Evolutionary conservation across 1,140 invertebrate genomes (phyloP).

Genomic region (Drosophila lacertosa): DNA sequence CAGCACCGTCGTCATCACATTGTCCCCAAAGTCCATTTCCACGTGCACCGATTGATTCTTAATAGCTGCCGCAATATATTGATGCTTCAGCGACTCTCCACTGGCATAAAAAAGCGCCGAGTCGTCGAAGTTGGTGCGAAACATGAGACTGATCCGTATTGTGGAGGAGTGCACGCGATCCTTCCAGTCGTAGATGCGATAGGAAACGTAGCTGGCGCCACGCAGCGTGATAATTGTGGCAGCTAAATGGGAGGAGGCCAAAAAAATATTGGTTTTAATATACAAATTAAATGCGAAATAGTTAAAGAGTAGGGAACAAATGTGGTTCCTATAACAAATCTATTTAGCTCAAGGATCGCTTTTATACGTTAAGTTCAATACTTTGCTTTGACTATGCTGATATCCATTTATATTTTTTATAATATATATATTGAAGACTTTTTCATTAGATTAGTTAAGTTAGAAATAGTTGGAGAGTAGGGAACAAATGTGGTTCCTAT

Average conservation of each 20-base stretch:
- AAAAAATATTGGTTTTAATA: no score
- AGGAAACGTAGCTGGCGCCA: conserved; percentile 96
- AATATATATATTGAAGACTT: no score
- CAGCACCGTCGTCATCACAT: conserved; percentile 88
- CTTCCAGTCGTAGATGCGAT: conserved; percentile 96
- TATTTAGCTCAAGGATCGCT: no score
- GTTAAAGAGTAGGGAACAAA: background rate
- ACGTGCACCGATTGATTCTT: conserved; percentile 91
- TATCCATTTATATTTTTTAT: no score
- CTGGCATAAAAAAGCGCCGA: conserved; percentile 94
- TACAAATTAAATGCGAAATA: no score
- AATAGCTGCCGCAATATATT: conserved; percentile 93
- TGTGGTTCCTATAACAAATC: no score
- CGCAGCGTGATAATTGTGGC: conserved; percentile 93
- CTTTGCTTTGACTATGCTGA: no score
- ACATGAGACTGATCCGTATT: conserved; percentile 93
- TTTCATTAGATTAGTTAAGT: no score
- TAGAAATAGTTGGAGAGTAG: background rate
- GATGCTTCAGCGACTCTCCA: conserved; percentile 91
- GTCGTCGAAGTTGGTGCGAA: conserved; percentile 94
- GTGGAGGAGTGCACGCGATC: conserved; percentile 94
- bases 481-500: no score
- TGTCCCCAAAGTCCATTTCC: conserved; percentile 93
- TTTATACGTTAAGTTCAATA: no score
- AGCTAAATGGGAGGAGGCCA: conserved; percentile 86